Evolutionary conservation across 1,140 invertebrate genomes (phyloP).

Genomic region (Penaeus vannamei): DNA sequence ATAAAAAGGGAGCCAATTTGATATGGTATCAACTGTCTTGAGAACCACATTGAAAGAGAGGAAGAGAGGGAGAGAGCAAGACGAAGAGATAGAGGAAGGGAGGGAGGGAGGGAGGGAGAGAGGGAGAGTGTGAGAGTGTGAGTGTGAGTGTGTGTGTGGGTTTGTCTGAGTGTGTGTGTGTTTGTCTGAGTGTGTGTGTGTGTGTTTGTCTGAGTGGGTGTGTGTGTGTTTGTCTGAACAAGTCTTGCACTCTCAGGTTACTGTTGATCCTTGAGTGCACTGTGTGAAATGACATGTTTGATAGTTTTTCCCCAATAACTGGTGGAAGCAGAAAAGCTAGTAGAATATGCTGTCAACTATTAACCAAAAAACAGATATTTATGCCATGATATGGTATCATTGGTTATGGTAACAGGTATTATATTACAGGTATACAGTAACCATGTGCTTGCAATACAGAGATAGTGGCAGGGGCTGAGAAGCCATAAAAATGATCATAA

Average conservation of each 20-base stretch:
- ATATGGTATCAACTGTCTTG: too few species aligned
- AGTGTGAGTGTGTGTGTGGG: constrained; percentile 7
- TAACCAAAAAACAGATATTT: neutral
- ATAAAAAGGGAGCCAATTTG: too few species aligned
- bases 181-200: too few species aligned
- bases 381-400: neutral
- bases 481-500: neutral
- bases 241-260: too few species aligned
- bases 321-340: neutral
- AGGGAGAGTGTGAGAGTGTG: constrained; percentile 22
- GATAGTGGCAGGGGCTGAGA: neutral
- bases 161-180: too few species aligned
- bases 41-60: too few species aligned
- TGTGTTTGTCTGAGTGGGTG: too few species aligned
- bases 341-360: neutral
- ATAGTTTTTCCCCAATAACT: too few species aligned
- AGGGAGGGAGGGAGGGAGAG: constrained; percentile 21
- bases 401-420: too few species aligned
- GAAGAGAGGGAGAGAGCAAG: neutral
- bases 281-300: too few species aligned
- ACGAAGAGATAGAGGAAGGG: neutral
- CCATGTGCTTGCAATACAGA: neutral
- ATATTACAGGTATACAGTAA: neutral
- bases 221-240: too few species aligned
- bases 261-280: too few species aligned